A percentile compares a stretch with the other conserved stretches of the same genome.
Evolutionary conservation across 2,113 vertebrate species (phyloP).

Genomic region (Neofelis nebulosa): DNA sequence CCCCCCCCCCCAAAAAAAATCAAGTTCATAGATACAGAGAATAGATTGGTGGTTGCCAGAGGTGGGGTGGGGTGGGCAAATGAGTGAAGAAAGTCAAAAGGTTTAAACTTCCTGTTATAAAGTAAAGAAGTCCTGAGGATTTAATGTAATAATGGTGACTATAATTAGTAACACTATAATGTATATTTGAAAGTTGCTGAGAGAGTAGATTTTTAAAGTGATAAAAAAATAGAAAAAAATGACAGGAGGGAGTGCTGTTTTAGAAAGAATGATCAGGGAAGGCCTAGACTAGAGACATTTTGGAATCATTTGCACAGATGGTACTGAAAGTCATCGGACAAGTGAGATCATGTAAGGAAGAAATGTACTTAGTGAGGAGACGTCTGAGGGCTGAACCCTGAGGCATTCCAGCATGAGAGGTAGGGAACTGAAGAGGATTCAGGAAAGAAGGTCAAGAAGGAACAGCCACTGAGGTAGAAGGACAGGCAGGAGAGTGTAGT

Average conservation of each 20-base stretch:
- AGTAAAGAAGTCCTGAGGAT: not conserved
- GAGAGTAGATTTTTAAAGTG: not conserved
- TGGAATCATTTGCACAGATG: not conserved
- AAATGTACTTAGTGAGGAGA: not conserved
- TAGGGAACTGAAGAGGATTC: not conserved
- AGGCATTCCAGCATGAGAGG: not conserved
- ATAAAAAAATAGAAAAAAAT: not conserved
- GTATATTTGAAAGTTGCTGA: not conserved
- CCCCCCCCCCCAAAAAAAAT: not conserved
- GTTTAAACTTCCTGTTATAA: not conserved
- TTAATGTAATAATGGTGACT: not conserved
- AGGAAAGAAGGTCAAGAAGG: not conserved
- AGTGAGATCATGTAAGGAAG: not conserved
- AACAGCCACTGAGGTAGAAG: not conserved
- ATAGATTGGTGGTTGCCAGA: no score
- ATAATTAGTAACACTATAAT: not conserved
- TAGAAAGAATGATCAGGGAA: not conserved
- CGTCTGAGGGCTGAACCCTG: not conserved
- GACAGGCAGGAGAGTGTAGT: not conserved
- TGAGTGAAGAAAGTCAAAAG: not conserved
- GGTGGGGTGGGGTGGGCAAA: no score
- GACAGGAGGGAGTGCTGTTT: not conserved
- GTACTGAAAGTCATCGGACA: not conserved
- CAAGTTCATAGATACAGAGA: not conserved
- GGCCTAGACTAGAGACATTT: not conserved